Base-by-base conservation (phyloP, 2,888 invertebrate genomes). In the Drosophila niveifrons region DNA sequence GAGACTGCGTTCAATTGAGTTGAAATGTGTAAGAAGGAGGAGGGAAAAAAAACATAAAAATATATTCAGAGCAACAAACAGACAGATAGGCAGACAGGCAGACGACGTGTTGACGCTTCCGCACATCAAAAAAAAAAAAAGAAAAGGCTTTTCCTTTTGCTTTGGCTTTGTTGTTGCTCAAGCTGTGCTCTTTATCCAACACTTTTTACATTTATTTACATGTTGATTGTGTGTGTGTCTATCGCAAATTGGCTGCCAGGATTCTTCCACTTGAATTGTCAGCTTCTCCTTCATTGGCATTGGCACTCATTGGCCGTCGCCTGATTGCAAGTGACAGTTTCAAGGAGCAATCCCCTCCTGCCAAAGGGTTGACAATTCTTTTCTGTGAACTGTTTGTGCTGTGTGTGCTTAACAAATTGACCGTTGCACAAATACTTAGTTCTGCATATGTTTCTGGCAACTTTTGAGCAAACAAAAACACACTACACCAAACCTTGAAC, bases 301-400 rank as follows among this genome's bases (percentile, higher is more conserved):
- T 75, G 71, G 62, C 46, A 77, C 76, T 76, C 79, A 78, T 80
- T 72, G 73, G 72, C 47, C 46, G 72, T 44, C 46, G 73, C 68
- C 73, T 90, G 88, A 90, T 89, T 90, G 90, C 89, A 82, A 82
- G 52, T 90, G 91, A 90, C 90, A 91, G 82, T 74, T 78, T 82
- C 71, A 81, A 87, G 82, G 50, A 69, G 71, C 62, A 61, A 15
- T 8, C 17, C 36, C 31, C 11, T 47, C 9, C 17, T 43, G 72
- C 34, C 34, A 61, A 86, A 86, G 86, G 86, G 87, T 86, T 86
- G 55, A 46, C 51, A 10, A 61, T 55, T 61, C 53, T 47, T 31
- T 15, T 29, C n/a, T 28, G 41, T 15, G 23, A 4, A 23, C 13
- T 43, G 3, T 41, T n/a, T 13, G 17, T 23, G 23, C 23, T 23